Conservation (phyloP, 2,113 vertebrate species). For the Elephantulus edwardii region DNA sequence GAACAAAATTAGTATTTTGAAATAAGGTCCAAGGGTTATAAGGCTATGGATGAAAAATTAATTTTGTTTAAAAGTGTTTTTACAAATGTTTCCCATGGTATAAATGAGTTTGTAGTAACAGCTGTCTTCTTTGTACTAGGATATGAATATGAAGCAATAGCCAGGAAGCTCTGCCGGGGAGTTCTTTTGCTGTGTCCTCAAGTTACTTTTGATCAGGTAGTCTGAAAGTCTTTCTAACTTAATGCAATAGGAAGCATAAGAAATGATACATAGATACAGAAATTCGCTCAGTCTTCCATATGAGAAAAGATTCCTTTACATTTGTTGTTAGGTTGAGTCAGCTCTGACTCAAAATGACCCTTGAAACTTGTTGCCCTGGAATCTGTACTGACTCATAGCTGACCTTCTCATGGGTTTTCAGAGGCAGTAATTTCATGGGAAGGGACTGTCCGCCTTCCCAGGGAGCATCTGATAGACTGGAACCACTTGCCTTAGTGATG, state of each 20-base stretch:
- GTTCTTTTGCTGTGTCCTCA: not conserved
- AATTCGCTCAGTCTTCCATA: not conserved
- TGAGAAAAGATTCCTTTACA: not conserved
- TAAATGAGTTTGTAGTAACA: not conserved
- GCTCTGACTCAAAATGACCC: too few species aligned
- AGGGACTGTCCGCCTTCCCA: too few species aligned
- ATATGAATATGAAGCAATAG: not conserved
- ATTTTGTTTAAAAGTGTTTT: not conserved
- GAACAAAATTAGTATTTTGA: not conserved
- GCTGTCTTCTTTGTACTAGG: not conserved
- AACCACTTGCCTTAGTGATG: too few species aligned
- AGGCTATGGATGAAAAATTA: not conserved
- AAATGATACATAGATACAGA: not conserved
- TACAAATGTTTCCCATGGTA: not conserved
- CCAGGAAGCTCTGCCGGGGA: not conserved
- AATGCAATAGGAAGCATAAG: not conserved
- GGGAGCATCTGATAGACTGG: too few species aligned
- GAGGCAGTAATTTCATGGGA: too few species aligned
- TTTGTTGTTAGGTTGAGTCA: too few species aligned
- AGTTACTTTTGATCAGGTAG: not conserved
- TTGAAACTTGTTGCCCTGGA: too few species aligned
- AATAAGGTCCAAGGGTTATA: not conserved
- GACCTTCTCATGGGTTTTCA: too few species aligned
- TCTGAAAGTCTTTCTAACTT: not conserved
- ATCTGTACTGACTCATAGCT: too few species aligned